Base-by-base conservation (phyloP, 2,113 vertebrate genomes). In the Eonycteris spelaea region DNA sequence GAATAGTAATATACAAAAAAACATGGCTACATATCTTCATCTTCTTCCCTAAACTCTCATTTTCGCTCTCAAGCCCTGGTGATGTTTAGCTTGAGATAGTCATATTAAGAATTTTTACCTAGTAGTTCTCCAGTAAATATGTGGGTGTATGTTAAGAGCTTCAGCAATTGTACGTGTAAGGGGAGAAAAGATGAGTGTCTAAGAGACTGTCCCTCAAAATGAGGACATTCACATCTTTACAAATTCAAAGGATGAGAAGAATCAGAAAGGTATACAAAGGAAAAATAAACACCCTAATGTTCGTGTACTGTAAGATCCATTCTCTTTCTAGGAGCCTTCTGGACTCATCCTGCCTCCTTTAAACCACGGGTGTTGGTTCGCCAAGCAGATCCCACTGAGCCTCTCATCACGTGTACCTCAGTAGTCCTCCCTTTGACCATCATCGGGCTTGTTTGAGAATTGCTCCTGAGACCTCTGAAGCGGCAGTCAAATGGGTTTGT, bases 261-360 rank as follows among this genome's bases (percentile, higher is more conserved):
- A 82, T 26, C 22, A 26, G 38, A 87, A 53, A 51, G 6, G 9
- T 4, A 8, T 51, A 65, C 51, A 65, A 40, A 61, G 19, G 7
- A 3, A 10, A 7, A 35, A 13, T 10, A 51, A 71, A 5, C 38
- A 30, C 30, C 19, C 33, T 28, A 3, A 26, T 3, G 13, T 55
- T n/a, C 1, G 0, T 1, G 1, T 3, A 2, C 8, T 16, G 0
- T 33, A 19, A 24, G 67, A 30, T 12, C 53, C 10, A 3, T 28
- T 43, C n/a, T 33, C 53, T 43, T 26, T n/a, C 55, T 22, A 57
- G 68, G 10, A 33, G 12, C 13, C 4, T 70, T 59, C 16, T 11
- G 67, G 55, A 63, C 10, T 24, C 48, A 3, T 7, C 24, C 70
- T 10, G 71, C 33, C 74, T 43, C 45, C 28, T 40, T 28, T 24